A percentile compares a stretch with the other conserved stretches of the same genome.
Conservation (phyloP, 1,140 invertebrate species). For the Euglossa dilemma region DNA sequence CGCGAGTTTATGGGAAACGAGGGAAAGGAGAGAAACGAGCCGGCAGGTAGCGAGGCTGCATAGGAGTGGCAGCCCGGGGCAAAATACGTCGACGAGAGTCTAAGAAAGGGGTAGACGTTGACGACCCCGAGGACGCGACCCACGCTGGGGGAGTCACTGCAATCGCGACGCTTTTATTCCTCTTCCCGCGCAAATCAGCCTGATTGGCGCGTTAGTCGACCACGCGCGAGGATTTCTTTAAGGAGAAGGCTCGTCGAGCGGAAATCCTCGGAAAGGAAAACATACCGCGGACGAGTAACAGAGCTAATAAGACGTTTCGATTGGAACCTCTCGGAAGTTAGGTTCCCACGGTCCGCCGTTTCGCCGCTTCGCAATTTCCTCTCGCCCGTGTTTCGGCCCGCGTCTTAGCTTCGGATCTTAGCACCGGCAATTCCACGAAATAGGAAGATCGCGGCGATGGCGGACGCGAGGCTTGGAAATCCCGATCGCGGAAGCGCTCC, state of each 20-base stretch:
- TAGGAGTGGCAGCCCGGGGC: neutral
- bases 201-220: neutral
- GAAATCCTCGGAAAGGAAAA: no score
- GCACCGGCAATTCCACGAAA: slow-evolving; percentile 20
- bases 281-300: neutral
- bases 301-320: no score
- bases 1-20: neutral
- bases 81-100: slow-evolving; percentile 6
- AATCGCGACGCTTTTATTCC: slow-evolving; percentile 16
- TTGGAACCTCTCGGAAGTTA: no score
- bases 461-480: neutral
- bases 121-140: neutral
- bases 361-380: neutral
- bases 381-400: neutral
- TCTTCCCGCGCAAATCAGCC: neutral
- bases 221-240: neutral
- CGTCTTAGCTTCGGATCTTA: neutral
- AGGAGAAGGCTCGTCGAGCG: neutral
- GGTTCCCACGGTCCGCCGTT: no score
- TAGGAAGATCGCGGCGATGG: neutral
- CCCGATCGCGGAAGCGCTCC: neutral
- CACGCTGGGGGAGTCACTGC: neutral
- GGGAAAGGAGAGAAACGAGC: neutral
- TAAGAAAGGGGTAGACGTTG: neutral
- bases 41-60: no score